Evolutionary conservation across 1,140 invertebrate species (phyloP).

Genomic region (Dendrolimus kikuchii): DNA sequence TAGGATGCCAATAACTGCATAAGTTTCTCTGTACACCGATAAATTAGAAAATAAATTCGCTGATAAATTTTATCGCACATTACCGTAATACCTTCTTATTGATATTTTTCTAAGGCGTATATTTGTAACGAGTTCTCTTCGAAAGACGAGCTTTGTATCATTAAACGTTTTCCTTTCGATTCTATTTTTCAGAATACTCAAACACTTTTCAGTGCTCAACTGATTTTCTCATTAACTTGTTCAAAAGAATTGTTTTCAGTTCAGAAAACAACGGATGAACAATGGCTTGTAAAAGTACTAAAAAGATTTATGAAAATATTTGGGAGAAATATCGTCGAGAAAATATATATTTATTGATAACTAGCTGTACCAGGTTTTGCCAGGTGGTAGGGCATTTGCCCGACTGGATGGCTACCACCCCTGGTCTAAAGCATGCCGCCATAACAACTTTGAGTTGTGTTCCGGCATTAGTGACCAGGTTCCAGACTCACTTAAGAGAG

Average conservation of each 20-base stretch:
- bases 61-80: not conserved
- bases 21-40: too few species aligned
- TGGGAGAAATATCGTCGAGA: not conserved
- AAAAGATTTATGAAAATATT: not conserved
- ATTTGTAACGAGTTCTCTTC: slow-evolving; percentile 6
- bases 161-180: slow-evolving; percentile 7
- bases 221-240: not conserved
- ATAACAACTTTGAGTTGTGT: too few species aligned
- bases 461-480: too few species aligned
- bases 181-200: not conserved
- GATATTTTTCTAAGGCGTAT: not conserved
- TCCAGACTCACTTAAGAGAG: too few species aligned
- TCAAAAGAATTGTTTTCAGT: not conserved
- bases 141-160: slow-evolving; percentile 6
- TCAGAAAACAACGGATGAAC: not conserved
- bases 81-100: not conserved
- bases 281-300: not conserved
- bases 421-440: too few species aligned
- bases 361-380: too few species aligned
- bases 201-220: not conserved
- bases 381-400: too few species aligned
- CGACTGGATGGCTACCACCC: too few species aligned
- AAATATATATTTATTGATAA: too few species aligned
- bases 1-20: too few species aligned
- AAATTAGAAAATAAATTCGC: too few species aligned